phyloP scores from a whole-genome alignment of 2,888 invertebrate genomes.

The Argyresthia albistria region DNA sequence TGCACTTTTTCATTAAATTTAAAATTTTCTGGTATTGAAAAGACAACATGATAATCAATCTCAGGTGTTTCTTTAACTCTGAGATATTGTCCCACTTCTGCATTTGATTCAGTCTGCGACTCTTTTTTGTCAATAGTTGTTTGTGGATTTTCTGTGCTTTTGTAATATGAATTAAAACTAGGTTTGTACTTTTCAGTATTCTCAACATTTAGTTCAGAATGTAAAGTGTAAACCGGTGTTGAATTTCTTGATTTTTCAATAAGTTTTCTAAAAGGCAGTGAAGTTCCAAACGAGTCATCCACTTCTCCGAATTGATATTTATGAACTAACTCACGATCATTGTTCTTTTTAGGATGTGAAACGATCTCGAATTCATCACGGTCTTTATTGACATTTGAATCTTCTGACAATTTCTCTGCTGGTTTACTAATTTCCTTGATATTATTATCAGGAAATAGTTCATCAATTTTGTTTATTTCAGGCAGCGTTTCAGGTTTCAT shows the following conservation, averaged over 20 bases:
- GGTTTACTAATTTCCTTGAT: not conserved
- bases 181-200: constrained; percentile 6
- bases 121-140: no score
- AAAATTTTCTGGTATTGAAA: no score
- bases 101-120: no score
- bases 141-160: no score
- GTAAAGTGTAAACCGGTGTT: constrained; percentile 6
- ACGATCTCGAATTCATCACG: no score
- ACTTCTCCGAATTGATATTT: not conserved
- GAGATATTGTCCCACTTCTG: no score
- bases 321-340: no score
- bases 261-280: constrained; percentile 11
- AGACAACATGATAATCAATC: constrained; percentile 8
- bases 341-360: no score
- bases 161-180: no score
- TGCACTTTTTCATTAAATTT: constrained; percentile 14
- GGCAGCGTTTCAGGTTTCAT: constrained; percentile 7
- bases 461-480: constrained; percentile 7
- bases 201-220: constrained; percentile 9
- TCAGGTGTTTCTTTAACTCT: no score
- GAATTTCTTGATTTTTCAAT: constrained; percentile 2
- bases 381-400: not conserved
- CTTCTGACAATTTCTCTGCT: not conserved
- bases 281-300: constrained; percentile 16
- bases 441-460: not conserved